Conservation (phyloP, 2,888 invertebrate species). For the Scaptomyza tumidula region DNA sequence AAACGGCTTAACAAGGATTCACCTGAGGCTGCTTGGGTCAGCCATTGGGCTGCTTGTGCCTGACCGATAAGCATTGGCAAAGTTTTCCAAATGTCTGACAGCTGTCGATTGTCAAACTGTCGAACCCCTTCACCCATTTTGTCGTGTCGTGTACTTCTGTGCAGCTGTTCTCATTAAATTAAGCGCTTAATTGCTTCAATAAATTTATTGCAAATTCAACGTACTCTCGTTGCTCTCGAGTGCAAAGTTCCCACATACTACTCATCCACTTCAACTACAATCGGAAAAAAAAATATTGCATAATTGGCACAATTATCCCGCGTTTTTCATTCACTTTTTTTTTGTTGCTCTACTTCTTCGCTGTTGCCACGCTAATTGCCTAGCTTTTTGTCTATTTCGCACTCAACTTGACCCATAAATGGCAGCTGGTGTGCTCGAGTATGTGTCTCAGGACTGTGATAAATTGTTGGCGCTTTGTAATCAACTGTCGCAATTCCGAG, state of each 20-base stretch:
- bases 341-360: constrained; percentile 1
- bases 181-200: constrained; percentile 75
- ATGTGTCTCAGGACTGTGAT: constrained; percentile 36
- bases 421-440: constrained; percentile 11
- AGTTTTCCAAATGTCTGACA: constrained; percentile 28
- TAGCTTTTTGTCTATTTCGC: constrained; percentile 29
- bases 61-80: constrained; percentile 34
- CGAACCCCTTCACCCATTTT: not conserved
- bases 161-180: constrained; percentile 62
- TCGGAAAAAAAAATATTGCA: constrained; percentile 48
- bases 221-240: constrained; percentile 26
- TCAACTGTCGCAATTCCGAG: constrained; percentile 45
- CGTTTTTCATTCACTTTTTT: constrained; percentile 46
- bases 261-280: not conserved
- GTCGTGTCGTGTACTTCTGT: not conserved
- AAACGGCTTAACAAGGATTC: constrained; percentile 28
- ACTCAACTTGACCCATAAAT: constrained; percentile 68
- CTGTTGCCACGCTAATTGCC: constrained; percentile 60
- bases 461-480: constrained; percentile 51
- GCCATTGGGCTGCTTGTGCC: not conserved
- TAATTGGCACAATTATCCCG: constrained; percentile 75
- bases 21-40: constrained; percentile 40
- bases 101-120: constrained; percentile 20
- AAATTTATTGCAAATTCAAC: constrained; percentile 68
- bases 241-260: constrained; percentile 68